Evolutionary conservation across 2,888 invertebrate species (phyloP).

Genomic region (Temnothorax unifasciatus): DNA sequence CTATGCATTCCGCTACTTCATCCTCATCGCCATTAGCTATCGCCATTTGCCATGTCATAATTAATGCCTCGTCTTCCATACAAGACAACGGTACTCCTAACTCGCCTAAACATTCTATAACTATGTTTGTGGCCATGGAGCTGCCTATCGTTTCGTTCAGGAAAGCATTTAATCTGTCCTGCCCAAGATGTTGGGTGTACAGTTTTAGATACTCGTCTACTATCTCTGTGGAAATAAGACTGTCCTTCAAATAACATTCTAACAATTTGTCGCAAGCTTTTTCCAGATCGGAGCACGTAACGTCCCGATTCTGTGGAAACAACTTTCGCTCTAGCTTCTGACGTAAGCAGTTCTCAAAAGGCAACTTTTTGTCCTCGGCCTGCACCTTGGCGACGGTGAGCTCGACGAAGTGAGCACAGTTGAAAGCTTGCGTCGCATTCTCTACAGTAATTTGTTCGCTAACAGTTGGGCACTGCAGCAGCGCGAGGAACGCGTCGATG

Average conservation of each 20-base stretch:
- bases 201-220: constrained; percentile 86
- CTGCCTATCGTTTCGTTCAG: constrained; percentile 77
- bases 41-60: constrained; percentile 80
- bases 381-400: constrained; percentile 86
- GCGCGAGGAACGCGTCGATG: constrained; percentile 72
- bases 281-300: constrained; percentile 80
- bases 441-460: constrained; percentile 86
- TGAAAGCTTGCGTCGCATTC: constrained; percentile 87
- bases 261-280: constrained; percentile 87
- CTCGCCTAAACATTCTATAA: constrained; percentile 76
- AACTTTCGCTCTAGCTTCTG: constrained; percentile 81
- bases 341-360: constrained; percentile 86
- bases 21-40: constrained; percentile 79
- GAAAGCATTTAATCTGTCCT: constrained; percentile 85
- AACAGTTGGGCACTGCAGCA: constrained; percentile 85
- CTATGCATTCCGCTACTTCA: constrained; percentile 78
- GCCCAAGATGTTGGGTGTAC: constrained; percentile 85
- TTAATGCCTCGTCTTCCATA: constrained; percentile 79
- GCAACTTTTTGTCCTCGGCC: constrained; percentile 83
- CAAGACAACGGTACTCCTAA: constrained; percentile 72
- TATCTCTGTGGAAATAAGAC: constrained; percentile 78
- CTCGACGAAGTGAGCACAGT: constrained; percentile 88
- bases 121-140: constrained; percentile 76
- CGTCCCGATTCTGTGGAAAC: constrained; percentile 64
- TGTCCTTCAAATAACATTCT: constrained; percentile 85